These are phyloP conservation scores for Operophtera brumata DNA, from an alignment of 2,888 invertebrate species.

Conservation along the genomic window DNA sequence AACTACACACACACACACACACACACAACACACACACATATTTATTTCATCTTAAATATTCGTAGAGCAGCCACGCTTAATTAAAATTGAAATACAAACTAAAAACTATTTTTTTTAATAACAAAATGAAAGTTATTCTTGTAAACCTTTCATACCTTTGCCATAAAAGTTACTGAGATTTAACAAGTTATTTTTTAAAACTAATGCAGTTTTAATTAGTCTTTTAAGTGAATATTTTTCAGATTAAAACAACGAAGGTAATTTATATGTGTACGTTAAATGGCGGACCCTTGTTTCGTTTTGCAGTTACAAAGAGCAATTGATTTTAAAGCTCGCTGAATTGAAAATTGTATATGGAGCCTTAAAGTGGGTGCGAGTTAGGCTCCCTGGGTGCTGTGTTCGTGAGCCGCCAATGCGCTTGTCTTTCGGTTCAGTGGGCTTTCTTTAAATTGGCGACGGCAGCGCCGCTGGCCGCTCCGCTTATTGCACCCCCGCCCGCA, in stretches of 20 bases:
- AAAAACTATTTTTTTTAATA: not conserved
- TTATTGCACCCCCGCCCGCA: slow-evolving; percentile 77
- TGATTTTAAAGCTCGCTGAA: slow-evolving; percentile 80
- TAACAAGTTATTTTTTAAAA: slow-evolving; percentile 38
- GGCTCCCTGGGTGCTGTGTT: slow-evolving; percentile 63
- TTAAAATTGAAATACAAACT: not conserved
- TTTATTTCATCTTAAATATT: not conserved
- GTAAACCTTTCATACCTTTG: not conserved
- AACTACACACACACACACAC: too few species aligned
- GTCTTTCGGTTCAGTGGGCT: slow-evolving; percentile 82
- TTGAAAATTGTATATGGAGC: slow-evolving; percentile 80
- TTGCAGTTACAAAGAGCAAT: slow-evolving; percentile 78
- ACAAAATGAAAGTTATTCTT: not conserved
- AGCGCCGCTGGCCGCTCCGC: slow-evolving; percentile 73
- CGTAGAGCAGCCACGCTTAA: too few species aligned
- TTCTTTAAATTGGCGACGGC: slow-evolving; percentile 82
- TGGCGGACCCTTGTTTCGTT: slow-evolving; percentile 60
- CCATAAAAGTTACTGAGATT: slow-evolving; percentile 32
- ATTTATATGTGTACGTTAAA: slow-evolving; percentile 57
- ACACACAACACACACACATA: too few species aligned
- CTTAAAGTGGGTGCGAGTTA: slow-evolving; percentile 54
- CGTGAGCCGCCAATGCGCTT: slow-evolving; percentile 81
- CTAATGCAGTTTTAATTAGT: slow-evolving; percentile 41
- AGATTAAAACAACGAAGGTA: slow-evolving; percentile 54
- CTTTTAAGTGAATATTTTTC: slow-evolving; percentile 44